Base-by-base conservation (phyloP, 2,797 vertebrate species). In the Pangasius macronema region DNA sequence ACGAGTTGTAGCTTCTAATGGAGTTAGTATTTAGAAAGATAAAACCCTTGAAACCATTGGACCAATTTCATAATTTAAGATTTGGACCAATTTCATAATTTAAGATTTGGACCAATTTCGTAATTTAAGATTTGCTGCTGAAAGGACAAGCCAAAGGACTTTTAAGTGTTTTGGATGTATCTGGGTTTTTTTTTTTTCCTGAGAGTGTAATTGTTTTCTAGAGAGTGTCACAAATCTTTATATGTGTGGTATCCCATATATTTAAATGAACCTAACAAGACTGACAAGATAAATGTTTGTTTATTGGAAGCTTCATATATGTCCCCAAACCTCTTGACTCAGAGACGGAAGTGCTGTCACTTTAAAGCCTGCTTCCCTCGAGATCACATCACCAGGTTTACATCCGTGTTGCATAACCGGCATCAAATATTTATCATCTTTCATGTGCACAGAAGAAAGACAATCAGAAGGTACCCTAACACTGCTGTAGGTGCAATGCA, bases 331-430 rank as follows among this genome's bases (percentile, higher is more conserved):
- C 33, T 82, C 36, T 1, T n/a, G 57, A 46, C 13, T n/a, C 22
- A 1, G 33, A 46, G 36, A n/a, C 3, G n/a, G 9, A 80, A 27
- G 24, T 82, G 46, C 30, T 83, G n/a, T 53, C n/a, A 24, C 82
- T 83, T 82, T 46, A 68, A 83, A 70, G 30, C 30, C 20, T 61
- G 33, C 24, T 84, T 80, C 82, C 73, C 42, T 27, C n/a, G 11
- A 36, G 82, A 46, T 63, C 39, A 30, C 61, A 42, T 27, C 36
- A 7, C 30, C 87, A 30, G 53, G 87, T 73, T 88, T 88, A 63
- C 70, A 85, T 86, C 53, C 20, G 4, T 70, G 72, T 86, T 88
- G 81, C 84, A 59, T 77, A 88, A 83, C 82, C 36, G 27, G 22
- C 39, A 67, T 36, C 53, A 79, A 79, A 86, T 70, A 79, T 61